Evolutionary conservation across 1,140 invertebrate genomes (phyloP).

Genomic region (Drosophila erecta): DNA sequence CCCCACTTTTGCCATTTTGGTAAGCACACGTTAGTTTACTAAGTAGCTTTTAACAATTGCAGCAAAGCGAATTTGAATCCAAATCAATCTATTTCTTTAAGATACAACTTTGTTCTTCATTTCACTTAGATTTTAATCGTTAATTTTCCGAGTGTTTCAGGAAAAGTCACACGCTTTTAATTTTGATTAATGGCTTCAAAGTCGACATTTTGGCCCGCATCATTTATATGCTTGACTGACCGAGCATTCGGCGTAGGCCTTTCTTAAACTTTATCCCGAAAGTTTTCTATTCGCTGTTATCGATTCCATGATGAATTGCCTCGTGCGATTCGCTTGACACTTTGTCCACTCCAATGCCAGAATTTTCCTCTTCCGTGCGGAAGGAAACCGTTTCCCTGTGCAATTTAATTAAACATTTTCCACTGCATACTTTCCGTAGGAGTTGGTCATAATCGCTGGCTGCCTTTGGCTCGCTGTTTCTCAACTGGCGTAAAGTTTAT

Average conservation of each 20-base stretch:
- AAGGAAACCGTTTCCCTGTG: slow-evolving; percentile 17
- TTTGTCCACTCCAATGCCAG: slow-evolving; percentile 21
- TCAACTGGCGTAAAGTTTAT: slow-evolving; percentile 77
- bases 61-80: too few relatives aligned
- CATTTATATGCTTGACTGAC: slow-evolving; percentile 71
- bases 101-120: neutral
- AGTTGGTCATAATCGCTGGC: slow-evolving; percentile 64
- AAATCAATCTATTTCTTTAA: too few relatives aligned
- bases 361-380: neutral
- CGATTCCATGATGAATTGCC: slow-evolving; percentile 75
- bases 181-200: slow-evolving; percentile 72
- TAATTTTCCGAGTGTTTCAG: neutral
- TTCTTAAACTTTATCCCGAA: slow-evolving; percentile 23
- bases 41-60: neutral
- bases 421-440: slow-evolving; percentile 51
- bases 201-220: slow-evolving; percentile 50
- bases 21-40: neutral
- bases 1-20: neutral
- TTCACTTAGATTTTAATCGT: neutral
- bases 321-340: slow-evolving; percentile 64
- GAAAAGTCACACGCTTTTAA: slow-evolving; percentile 66
- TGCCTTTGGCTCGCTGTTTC: slow-evolving; percentile 61
- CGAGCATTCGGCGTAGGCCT: slow-evolving; percentile 35
- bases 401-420: slow-evolving; percentile 79
- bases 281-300: slow-evolving; percentile 44